phyloP scores from a whole-genome alignment of 2,888 invertebrate species.

The Rambutsinella grinnellia region DNA sequence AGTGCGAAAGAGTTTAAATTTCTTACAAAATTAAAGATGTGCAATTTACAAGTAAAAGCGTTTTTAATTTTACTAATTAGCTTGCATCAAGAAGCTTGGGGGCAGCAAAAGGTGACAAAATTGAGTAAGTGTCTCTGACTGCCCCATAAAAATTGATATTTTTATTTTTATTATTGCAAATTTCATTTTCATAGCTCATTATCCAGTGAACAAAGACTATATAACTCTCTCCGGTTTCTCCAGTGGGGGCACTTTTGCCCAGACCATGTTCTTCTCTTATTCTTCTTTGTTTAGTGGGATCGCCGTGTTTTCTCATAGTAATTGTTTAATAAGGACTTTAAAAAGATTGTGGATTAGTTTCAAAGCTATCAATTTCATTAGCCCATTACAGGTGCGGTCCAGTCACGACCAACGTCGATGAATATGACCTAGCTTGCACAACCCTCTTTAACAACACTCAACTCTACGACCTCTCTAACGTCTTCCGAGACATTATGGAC shows the following conservation, averaged over 20 bases:
- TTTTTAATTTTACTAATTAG: no score
- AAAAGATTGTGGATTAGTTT: not conserved
- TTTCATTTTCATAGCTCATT: not conserved
- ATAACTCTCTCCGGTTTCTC: conserved; percentile 63
- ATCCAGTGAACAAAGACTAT: not conserved
- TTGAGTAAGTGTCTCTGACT: no score
- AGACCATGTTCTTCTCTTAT: conserved; percentile 57
- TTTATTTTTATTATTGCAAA: no score
- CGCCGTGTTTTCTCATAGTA: conserved; percentile 63
- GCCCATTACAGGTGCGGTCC: conserved; percentile 64
- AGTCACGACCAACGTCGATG: conserved; percentile 26
- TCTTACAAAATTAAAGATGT: no score
- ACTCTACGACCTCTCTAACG: conserved; percentile 6
- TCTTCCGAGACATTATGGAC: conserved; percentile 28
- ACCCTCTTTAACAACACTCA: conserved; percentile 10
- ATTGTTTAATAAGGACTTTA: conserved; percentile 1
- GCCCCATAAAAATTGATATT: no score
- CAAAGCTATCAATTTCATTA: conserved; percentile 6
- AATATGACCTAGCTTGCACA: conserved; percentile 60
- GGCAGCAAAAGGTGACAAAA: no score
- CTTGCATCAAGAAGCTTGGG: no score
- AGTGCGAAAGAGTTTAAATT: no score
- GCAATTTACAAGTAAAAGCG: no score
- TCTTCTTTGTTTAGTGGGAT: conserved; percentile 60
- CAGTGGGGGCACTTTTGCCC: conserved; percentile 63